Evolutionary conservation across 1,140 invertebrate species (phyloP), one percentile per base, ranked within the genome.

Genomic region (Drosophila nebulosa): DNA sequence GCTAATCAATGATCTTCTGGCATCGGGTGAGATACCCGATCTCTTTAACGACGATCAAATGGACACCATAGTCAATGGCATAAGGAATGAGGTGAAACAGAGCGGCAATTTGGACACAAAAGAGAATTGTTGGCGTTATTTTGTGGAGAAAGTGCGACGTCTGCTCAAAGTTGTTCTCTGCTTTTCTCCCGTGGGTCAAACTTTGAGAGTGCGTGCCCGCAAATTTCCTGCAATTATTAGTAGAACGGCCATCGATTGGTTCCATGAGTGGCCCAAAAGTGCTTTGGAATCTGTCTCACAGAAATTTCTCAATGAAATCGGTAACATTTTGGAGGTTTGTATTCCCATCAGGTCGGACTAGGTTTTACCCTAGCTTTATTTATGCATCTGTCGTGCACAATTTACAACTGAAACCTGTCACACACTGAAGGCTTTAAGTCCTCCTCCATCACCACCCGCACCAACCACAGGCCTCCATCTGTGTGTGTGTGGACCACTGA

Each of bases 81-180:
- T 99, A 6, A 93, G 96, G 74, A 96, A 95, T 86, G 98, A 99
- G 93, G 97, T 98, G 36, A 86, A 83, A 50, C 86, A 89, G 57
- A 92, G 94, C 4, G 98, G 98, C 10, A 92, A 97, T 21, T 93
- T 95, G 51, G 98, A 99, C 91, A 96, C 97, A 0, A 94, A 95
- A 80, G 98, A 99, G 88, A 99, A 98, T 81, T 98, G 97, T 89
- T 99, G 98, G 98, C 95, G 95, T 81, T 98, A 97, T 92, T 99
- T 98, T 86, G 98, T 99, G 72, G 96, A 98, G 75, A 94, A 96
- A 89, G 97, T 98, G 7, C 93, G 97, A 64, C 93, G 92, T 24
- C 92, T 94, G 76, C 83, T 97, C 1, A 96, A 96, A 91, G 92
- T 93, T 21, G 95, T 98, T 22, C 92, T 99, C 3, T 98, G 97